Conservation (phyloP, 2,113 vertebrate species). For the Lophotis ruficrista region DNA sequence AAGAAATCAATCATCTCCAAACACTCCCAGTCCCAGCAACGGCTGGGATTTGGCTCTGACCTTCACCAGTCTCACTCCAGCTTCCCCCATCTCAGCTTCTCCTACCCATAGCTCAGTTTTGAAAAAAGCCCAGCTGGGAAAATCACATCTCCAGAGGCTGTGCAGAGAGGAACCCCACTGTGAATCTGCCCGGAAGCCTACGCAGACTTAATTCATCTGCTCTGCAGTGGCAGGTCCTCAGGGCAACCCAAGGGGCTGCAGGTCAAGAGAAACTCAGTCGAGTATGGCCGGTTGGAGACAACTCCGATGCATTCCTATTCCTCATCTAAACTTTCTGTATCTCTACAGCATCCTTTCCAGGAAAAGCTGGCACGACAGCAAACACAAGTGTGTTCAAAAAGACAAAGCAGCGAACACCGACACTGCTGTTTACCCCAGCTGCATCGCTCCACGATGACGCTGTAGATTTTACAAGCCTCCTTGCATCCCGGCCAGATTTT, state of each 20-base stretch:
- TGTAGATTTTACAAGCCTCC: neutral
- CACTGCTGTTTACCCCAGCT: neutral
- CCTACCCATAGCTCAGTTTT: neutral
- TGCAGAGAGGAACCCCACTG: neutral
- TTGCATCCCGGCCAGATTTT: neutral
- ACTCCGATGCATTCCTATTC: neutral
- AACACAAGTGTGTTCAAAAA: neutral
- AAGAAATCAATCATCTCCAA: neutral
- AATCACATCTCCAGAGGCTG: neutral
- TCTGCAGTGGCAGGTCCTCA: neutral
- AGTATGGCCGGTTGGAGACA: conserved; percentile 7
- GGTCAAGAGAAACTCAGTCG: conserved; percentile 13
- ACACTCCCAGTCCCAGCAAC: neutral
- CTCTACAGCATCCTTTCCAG: neutral
- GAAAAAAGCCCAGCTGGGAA: neutral
- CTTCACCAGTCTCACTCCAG: neutral
- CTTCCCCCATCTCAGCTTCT: neutral
- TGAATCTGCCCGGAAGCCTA: neutral
- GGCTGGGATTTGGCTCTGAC: neutral
- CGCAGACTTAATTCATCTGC: conserved; percentile 36
- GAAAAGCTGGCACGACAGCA: neutral
- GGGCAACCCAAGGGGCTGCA: conserved; percentile 1
- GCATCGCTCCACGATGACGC: neutral
- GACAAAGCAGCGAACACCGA: neutral
- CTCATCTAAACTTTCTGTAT: neutral